These are phyloP conservation scores for Drosophila cognata DNA, from an alignment of 2,888 invertebrate species.

Conservation along the genomic window DNA sequence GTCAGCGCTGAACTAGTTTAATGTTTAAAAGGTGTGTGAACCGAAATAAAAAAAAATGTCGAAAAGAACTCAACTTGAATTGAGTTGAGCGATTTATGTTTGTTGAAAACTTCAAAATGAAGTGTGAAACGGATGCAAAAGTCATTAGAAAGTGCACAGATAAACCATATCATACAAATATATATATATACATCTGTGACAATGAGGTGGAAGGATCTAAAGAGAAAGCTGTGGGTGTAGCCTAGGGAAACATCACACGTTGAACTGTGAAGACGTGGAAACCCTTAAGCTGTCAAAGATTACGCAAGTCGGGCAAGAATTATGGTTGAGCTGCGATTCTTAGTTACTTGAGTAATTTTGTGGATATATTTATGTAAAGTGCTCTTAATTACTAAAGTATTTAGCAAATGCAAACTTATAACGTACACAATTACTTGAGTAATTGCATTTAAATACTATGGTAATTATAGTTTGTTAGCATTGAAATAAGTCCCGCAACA, in stretches of 20 bases:
- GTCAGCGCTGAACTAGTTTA: conserved; percentile 45
- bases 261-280: not conserved
- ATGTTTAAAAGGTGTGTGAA: conserved; percentile 59
- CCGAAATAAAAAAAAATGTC: conserved; percentile 3
- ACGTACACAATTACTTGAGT: not conserved
- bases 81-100: conserved; percentile 44
- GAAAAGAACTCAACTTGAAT: conserved; percentile 35
- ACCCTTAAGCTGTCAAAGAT: not conserved
- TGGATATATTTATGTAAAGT: not conserved
- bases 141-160: not conserved
- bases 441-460: not conserved
- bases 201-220: not conserved
- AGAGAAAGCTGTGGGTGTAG: not conserved
- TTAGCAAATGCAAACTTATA: not conserved
- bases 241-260: not conserved
- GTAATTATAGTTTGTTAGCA: not conserved
- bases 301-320: not conserved
- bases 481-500: not conserved
- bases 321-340: not conserved
- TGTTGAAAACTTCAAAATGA: conserved; percentile 27
- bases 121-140: conserved; percentile 7
- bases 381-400: not conserved
- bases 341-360: not conserved
- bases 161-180: not conserved
- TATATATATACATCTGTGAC: not conserved